Evolutionary conservation across 2,113 vertebrate species (phyloP).

Genomic region (Euleptes europaea): DNA sequence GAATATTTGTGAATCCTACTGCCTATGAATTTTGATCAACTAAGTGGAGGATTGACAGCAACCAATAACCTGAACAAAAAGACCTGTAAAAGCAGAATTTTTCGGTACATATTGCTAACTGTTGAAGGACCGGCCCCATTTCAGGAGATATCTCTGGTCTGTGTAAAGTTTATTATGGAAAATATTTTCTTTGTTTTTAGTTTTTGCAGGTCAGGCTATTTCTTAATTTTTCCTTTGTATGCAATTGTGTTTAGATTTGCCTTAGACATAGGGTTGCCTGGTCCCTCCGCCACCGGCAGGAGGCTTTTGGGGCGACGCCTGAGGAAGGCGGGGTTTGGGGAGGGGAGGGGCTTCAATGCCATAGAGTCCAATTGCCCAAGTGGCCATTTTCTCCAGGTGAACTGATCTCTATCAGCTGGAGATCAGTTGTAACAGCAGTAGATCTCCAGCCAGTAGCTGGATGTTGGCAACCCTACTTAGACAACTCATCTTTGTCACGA

Average conservation of each 20-base stretch:
- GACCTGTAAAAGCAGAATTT: background rate
- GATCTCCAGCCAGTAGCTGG: too few relatives aligned
- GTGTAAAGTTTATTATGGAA: background rate
- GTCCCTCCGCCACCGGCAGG: too few relatives aligned
- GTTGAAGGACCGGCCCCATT: background rate
- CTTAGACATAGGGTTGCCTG: too few relatives aligned
- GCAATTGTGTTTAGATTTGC: background rate
- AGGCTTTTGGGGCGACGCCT: too few relatives aligned
- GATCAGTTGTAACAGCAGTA: too few relatives aligned
- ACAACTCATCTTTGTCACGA: background rate
- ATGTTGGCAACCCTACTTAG: too few relatives aligned
- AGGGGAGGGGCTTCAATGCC: too few relatives aligned
- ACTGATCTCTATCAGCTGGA: too few relatives aligned
- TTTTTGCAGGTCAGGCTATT: background rate
- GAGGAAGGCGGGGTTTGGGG: too few relatives aligned
- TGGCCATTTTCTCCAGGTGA: too few relatives aligned
- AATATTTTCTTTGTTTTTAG: background rate
- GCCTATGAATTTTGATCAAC: background rate
- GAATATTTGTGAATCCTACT: background rate
- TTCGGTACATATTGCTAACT: background rate
- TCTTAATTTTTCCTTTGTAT: background rate
- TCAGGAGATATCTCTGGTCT: background rate
- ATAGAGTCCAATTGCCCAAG: too few relatives aligned
- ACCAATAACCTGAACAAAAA: background rate
- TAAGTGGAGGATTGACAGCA: background rate